These are phyloP conservation scores for Peromyscus nudipes DNA, from an alignment of 2,797 vertebrate species.

Conservation along the genomic window DNA sequence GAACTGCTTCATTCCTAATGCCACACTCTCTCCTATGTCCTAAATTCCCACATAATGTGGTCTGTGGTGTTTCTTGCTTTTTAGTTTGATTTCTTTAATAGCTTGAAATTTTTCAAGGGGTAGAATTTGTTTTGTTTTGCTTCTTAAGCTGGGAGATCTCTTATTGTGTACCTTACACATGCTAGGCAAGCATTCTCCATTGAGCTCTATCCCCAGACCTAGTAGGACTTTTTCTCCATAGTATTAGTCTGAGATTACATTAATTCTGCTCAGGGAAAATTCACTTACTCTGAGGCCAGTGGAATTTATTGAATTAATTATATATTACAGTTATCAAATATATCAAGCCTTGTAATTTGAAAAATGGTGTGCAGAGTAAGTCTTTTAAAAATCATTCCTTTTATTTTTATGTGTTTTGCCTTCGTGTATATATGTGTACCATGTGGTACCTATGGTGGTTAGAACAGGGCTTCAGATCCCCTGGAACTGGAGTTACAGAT, in stretches of 20 bases:
- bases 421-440: too few species aligned
- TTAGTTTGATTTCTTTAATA: conserved; percentile 50
- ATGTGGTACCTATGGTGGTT: not conserved
- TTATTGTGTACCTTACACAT: not conserved
- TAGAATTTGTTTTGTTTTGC: not conserved
- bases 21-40: not conserved
- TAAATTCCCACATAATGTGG: conserved; percentile 23
- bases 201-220: not conserved
- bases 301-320: conserved; percentile 48
- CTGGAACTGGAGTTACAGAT: not conserved
- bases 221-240: not conserved
- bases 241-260: not conserved
- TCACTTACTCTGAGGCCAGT: not conserved
- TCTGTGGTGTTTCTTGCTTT: conserved; percentile 45
- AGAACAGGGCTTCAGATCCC: not conserved
- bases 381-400: not conserved
- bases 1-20: not conserved
- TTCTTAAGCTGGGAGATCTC: not conserved
- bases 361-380: conserved; percentile 11
- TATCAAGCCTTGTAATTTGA: conserved; percentile 35
- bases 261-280: conserved; percentile 38
- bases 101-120: conserved; percentile 1
- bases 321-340: conserved; percentile 38
- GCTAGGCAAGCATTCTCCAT: not conserved
- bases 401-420: not conserved